Conservation (phyloP, 2,113 vertebrate genomes). For the Saguinus midas region DNA sequence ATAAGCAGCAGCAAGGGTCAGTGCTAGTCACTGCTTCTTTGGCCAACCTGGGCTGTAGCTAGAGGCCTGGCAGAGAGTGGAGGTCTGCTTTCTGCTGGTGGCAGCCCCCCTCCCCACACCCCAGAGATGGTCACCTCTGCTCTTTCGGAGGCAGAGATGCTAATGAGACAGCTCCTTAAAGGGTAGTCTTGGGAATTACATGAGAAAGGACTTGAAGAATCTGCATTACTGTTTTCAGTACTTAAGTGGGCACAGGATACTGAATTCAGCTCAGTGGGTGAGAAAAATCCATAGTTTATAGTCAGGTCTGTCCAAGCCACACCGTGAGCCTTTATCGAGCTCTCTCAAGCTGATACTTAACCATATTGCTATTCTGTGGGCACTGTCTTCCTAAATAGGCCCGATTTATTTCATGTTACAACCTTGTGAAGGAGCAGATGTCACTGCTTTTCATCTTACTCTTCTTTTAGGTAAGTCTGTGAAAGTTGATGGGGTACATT, state of each 20-base stretch:
- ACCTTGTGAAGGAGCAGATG: background rate
- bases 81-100: background rate
- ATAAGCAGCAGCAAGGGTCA: background rate
- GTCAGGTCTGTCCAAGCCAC: fast-evolving
- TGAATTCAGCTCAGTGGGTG: too few relatives aligned
- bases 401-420: background rate
- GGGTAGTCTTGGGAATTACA: too few relatives aligned
- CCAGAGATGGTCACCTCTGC: too few relatives aligned
- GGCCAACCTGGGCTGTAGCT: background rate
- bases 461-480: background rate
- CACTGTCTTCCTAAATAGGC: background rate
- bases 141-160: background rate
- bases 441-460: background rate
- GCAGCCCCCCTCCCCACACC: too few relatives aligned
- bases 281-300: background rate
- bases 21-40: background rate
- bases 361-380: fast-evolving
- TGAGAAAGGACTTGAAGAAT: background rate
- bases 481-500: too few relatives aligned
- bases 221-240: fast-evolving
- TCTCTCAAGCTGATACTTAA: background rate
- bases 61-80: background rate
- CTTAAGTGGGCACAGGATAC: background rate
- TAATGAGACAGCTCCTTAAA: background rate
- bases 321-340: fast-evolving